Evolutionary conservation across 2,797 vertebrate species (phyloP), one percentile per base, ranked within the genome.

Genomic region (Channallabes apus): DNA sequence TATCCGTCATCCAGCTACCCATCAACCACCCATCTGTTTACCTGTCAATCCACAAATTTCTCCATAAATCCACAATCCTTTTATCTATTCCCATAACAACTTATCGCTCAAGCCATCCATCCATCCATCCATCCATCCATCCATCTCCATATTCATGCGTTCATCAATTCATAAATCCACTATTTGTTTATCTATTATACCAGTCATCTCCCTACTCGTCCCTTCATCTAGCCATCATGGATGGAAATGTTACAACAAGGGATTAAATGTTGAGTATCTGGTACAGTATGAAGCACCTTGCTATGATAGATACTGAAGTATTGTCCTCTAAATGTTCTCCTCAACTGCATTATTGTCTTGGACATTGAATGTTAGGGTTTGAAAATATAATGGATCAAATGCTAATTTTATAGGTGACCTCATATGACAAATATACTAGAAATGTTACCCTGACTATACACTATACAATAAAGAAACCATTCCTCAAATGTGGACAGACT

Each of bases 401-500:
- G 32, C 38, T 38, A 61, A 24, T n/a, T 78, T 20, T 59, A 4
- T 35, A 78, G 9, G 4, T 78, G 76, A 61, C 58, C 22, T n/a
- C 22, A 62, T 15, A 41, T 9, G 77, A 38, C 41, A 62, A 79
- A 38, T 12, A n/a, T 62, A 32, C 38, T 18, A 79, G 51, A 41
- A 79, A 79, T 41, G 14, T 17, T 79, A 62, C 12, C 24, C 18
- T 61, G 46, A 75, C 72, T 56, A 75, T 56, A 75, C 72, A 20
- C 3, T 75, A 17, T 24, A 62, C 2, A 6, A 61, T 41, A 71
- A 71, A 73, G 2, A 73, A 73, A 27, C 22, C 22, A 46, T 72
- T n/a, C 38, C 24, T 17, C 15, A 75, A 56, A 75, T 75, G 15
- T 75, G 17, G 14, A 18, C n/a, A 56, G 12, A 27, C 6, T 56